Base-by-base conservation (phyloP, 2,797 vertebrate species). In the Acipenser oxyrinchus region DNA sequence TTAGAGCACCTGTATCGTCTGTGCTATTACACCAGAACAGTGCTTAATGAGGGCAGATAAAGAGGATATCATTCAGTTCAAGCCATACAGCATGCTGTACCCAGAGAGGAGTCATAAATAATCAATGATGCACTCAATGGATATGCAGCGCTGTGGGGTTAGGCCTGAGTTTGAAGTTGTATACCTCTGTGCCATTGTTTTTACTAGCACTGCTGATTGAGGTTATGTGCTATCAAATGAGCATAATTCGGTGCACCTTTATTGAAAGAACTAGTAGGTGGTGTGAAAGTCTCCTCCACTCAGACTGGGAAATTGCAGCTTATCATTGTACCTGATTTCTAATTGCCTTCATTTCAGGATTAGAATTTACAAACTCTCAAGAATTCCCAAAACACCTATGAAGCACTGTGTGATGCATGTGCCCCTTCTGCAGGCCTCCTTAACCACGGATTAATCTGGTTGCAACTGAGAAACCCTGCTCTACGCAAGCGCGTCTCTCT, bases 91-190 rank as follows among this genome's bases (percentile, higher is more conserved):
- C 37, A 37, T 37, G 37, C 37, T 37, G 5, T 37, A 37, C 37
- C 37, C 4, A 37, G 37, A 37, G 4, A 37, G 37, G 37, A 37
- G 37, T 37, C 62, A 73, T 62, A 60, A 70, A 70, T 70, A 69
- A 74, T 72, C 65, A 65, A 72, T 68, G 66, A 63, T 61, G 49
- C 66, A 58, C 67, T 61, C 57, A 51, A 55, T 58, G 49, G 48
- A 13, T 58, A 11, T 58, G 53, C 49, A 18, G 11, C 8, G 37
- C 18, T 53, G 62, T 58, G 62, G 48, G 48, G 37, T 37, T 63
- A 48, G 61, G 48, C 11, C 3, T 62, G 61, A 6, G 37, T 6
- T 62, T 5, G 10, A n/a, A 12, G 9, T 49, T 10, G 23, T 62
- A 12, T 48, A 13, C 48, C 48, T 63, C 2, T 12, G 55, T 58